Evolutionary conservation across 2,888 invertebrate species (phyloP).

Genomic region (Parasteatoda lunata): DNA sequence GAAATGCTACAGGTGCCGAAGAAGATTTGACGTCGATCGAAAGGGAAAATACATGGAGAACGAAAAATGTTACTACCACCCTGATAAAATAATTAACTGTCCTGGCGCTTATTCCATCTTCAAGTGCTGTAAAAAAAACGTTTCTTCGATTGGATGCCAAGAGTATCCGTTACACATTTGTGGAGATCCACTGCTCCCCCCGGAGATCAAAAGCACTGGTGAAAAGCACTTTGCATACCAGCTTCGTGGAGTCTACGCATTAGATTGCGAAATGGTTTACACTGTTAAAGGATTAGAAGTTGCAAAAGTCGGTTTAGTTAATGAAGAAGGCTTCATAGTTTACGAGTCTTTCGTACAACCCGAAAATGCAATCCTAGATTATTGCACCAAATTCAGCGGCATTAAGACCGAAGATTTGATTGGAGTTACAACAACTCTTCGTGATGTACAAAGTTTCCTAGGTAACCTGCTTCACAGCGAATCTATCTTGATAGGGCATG

Average conservation of each 20-base stretch:
- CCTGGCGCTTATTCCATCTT: neutral
- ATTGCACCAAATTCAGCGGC: conserved; percentile 75
- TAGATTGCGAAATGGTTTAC: conserved; percentile 46
- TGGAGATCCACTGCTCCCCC: neutral
- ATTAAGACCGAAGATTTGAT: conserved; percentile 73
- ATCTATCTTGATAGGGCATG: conserved; percentile 77
- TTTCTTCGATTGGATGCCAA: neutral
- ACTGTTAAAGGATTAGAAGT: conserved; percentile 70
- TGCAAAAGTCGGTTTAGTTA: too few relatives aligned
- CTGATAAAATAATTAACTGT: neutral
- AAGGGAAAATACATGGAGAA: neutral
- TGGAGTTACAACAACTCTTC: conserved; percentile 72
- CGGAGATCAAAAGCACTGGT: neutral
- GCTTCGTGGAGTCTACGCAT: neutral
- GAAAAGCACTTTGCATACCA: neutral
- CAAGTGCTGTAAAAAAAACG: neutral
- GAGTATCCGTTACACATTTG: neutral
- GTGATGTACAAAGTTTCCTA: conserved; percentile 71
- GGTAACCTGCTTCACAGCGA: conserved; percentile 80
- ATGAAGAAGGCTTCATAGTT: too few relatives aligned
- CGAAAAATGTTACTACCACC: neutral
- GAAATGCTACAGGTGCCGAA: neutral
- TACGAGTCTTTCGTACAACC: too few relatives aligned
- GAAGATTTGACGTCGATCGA: neutral
- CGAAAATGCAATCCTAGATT: too few relatives aligned